Base-by-base conservation (phyloP, 2,888 invertebrate genomes). In the Athetis lepigone region DNA sequence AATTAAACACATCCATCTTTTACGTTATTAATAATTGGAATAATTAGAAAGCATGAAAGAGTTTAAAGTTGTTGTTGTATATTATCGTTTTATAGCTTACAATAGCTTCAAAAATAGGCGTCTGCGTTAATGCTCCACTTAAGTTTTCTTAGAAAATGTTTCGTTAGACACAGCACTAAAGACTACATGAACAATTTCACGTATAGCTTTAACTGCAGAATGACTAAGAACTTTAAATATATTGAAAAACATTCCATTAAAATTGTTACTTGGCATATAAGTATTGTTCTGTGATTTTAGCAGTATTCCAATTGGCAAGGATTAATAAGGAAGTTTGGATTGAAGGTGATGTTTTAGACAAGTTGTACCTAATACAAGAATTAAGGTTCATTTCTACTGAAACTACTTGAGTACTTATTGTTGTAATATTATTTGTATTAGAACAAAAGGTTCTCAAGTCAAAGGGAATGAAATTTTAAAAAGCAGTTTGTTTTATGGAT, bases 231-330 rank as follows among this genome's bases (percentile, higher is more conserved):
- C 49, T 37, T 33, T 4, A 39, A 51, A 61, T 46, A 51, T 51
- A 39, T 59, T 27, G 27, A 23, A 43, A 39, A 29, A 33, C 23
- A 68, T 68, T 65, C 59, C 51, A 19, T n/a, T 1, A 11, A 23
- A 19, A 19, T 51, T 60, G 36, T 37, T 60, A 37, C 6, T 27
- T 18, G 9, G 13, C 13, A 13, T 37, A 25, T 21, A 51, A 40
- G 50, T 47, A 47, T 68, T 67, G 47, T 65, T 70, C 58, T 27
- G 45, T 40, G 69, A 36, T 23, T 21, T 52, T 70, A 71, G 65
- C 58, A 27, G 13, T 2, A 8, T 13, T 21, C 69, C 69, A 70
- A 65, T 16, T 16, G 27, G 6, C 4, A 37, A 21, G 5, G 23
- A 70, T 64, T 42, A 36, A 51, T 47, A 13, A 51, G 50, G 50